Percentiles rank a stretch among this genome's conserved stretches.
These are phyloP conservation scores for Lithobates sylvaticus DNA, from an alignment of 2,797 vertebrate genomes.

Conservation along the genomic window DNA sequence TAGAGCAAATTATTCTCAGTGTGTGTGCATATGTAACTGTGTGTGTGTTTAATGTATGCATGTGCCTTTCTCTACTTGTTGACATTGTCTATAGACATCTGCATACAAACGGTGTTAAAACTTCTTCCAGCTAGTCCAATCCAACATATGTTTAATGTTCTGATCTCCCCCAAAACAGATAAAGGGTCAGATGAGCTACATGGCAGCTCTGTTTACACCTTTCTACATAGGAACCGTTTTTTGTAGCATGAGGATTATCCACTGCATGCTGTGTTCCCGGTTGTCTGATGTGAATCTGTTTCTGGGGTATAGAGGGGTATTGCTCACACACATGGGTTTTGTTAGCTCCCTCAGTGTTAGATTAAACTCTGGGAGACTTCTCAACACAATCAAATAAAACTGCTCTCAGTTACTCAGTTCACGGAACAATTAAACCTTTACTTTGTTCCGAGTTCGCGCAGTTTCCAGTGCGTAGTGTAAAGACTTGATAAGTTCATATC, in stretches of 20 bases:
- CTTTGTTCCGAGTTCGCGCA: neutral
- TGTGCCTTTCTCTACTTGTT: neutral
- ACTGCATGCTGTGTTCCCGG: neutral
- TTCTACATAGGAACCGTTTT: neutral
- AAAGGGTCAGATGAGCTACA: too few relatives aligned
- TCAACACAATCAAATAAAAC: slow-evolving; percentile 8
- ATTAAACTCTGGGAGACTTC: slow-evolving; percentile 65
- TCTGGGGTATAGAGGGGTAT: neutral
- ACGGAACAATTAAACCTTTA: neutral
- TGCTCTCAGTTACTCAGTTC: slow-evolving; percentile 1
- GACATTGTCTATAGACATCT: too few relatives aligned
- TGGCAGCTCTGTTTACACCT: neutral
- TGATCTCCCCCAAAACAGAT: too few relatives aligned
- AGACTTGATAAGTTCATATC: neutral
- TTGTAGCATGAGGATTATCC: neutral
- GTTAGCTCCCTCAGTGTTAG: slow-evolving; percentile 62
- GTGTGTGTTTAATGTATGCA: neutral
- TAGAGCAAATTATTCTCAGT: neutral
- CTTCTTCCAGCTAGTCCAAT: neutral
- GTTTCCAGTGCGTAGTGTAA: neutral
- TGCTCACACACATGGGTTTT: slow-evolving; percentile 69
- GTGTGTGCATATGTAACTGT: neutral
- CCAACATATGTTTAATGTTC: neutral
- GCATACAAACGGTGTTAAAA: neutral
- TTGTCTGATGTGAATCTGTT: neutral